These are phyloP conservation scores for Thamnophis sirtalis DNA, from an alignment of 2,113 vertebrate species.

Conservation along the genomic window DNA sequence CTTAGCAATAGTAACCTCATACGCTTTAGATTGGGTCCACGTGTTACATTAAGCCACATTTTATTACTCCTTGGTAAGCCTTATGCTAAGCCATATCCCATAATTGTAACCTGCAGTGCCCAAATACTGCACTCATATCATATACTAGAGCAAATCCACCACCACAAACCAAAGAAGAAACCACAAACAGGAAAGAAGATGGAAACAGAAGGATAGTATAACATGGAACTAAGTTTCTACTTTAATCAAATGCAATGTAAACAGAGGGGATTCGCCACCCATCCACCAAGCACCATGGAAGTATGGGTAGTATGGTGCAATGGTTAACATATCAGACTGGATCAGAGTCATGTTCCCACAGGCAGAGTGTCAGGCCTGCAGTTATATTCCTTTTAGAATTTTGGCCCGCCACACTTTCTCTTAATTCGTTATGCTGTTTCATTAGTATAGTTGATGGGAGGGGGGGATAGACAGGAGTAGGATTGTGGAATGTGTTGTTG, in stretches of 20 bases:
- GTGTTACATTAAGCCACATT: neutral
- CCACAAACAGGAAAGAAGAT: neutral
- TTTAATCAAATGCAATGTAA: neutral
- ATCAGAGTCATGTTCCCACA: neutral
- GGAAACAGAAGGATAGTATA: neutral
- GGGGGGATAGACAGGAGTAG: no score
- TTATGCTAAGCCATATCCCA: neutral
- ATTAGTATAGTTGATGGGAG: no score
- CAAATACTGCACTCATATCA: neutral
- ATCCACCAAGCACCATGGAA: neutral
- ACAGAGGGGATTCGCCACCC: neutral
- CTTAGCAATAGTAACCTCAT: neutral
- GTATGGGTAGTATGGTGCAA: neutral
- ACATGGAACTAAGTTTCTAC: neutral
- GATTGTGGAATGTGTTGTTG: no score
- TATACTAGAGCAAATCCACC: neutral
- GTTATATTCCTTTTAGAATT: no score
- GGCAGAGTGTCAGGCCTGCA: no score
- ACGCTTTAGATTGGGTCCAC: neutral
- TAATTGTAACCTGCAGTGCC: neutral
- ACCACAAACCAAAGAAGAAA: no score
- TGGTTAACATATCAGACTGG: neutral
- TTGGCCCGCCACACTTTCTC: no score
- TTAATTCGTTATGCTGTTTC: no score
- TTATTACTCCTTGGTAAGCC: neutral